Conservation (phyloP, 1,140 invertebrate species). For the Anastrepha ludens region DNA sequence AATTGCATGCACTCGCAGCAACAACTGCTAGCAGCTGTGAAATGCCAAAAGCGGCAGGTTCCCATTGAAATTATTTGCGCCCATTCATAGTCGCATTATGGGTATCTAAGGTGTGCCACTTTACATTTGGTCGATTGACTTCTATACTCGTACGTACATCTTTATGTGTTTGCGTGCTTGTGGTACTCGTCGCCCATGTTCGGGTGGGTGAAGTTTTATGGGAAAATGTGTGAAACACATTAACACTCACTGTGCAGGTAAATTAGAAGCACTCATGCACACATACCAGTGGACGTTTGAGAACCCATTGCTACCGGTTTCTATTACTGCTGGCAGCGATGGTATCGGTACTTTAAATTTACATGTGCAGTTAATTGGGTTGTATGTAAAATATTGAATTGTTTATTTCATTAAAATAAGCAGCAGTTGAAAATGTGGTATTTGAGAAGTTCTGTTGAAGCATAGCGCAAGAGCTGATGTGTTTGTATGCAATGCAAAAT, state of each 20-base stretch:
- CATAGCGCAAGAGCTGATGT: no score
- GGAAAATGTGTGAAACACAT: conserved; percentile 49
- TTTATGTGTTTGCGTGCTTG: not conserved
- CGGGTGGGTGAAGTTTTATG: conserved; percentile 33
- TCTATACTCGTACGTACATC: not conserved
- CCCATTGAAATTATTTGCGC: not conserved
- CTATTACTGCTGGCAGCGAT: not conserved
- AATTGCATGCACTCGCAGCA: not conserved
- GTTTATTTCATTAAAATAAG: not conserved
- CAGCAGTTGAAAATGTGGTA: not conserved
- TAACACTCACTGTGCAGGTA: not conserved
- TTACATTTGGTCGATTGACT: conserved; percentile 9
- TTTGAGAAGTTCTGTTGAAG: no score
- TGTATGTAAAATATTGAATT: not conserved
- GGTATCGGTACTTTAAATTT: not conserved
- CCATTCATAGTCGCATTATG: no score
- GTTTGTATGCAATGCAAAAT: no score
- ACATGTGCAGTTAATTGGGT: not conserved
- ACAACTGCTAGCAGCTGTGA: not conserved
- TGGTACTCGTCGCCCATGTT: not conserved
- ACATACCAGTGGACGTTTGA: not conserved
- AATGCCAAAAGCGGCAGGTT: conserved; percentile 37
- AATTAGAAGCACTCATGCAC: not conserved
- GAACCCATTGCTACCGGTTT: not conserved
- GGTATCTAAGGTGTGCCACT: not conserved